Evolutionary conservation across 2,888 invertebrate genomes (phyloP), one percentile per base, ranked within the genome.

Genomic region (Hanleya hanleyi): DNA sequence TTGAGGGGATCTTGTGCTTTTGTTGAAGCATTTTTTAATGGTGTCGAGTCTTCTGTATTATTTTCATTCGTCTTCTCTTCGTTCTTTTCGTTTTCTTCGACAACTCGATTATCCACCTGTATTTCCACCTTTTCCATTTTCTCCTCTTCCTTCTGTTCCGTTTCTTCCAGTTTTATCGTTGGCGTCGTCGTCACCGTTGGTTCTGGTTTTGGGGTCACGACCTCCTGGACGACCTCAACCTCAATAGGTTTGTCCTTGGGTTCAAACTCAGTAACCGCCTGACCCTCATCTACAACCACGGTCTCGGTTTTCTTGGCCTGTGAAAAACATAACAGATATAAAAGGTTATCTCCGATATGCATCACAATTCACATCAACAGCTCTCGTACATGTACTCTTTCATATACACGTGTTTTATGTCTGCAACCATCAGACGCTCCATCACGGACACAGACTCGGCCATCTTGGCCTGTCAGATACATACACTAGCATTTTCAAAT

Each of bases 51-150:
- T 47, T 36, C 50, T 7, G 36, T 65, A 38, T 62, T 70, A 26
- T 77, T 76, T 9, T 76, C 74, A 15, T 66, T 57, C 12, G 57
- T 29, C 32, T 80, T 72, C 35, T 64, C 76, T 15, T 74, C 77
- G 70, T 78, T 79, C 72, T 78, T 70, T 50, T 81, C 77, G 68
- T 80, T 77, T 61, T 78, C 77, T 26, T 74, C 72, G 36, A 73
- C 74, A 36, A 77, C 73, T 9, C 62, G 57, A 38, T 61, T 37
- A n/a, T 36, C 47, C n/a, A 38, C 41, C 15, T 18, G 33, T 29
- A 35, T 6, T 26, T 38, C 35, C 1, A 29, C 64, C 67, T 51
- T 69, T 66, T 32, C 71, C 57, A 72, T 69, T 66, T 71, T 69
- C 66, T 22, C 66, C 37, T n/a, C 61, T 49, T 47, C 41, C 41